Conservation (phyloP, 2,113 vertebrate genomes). For the Grantiella picta region DNA sequence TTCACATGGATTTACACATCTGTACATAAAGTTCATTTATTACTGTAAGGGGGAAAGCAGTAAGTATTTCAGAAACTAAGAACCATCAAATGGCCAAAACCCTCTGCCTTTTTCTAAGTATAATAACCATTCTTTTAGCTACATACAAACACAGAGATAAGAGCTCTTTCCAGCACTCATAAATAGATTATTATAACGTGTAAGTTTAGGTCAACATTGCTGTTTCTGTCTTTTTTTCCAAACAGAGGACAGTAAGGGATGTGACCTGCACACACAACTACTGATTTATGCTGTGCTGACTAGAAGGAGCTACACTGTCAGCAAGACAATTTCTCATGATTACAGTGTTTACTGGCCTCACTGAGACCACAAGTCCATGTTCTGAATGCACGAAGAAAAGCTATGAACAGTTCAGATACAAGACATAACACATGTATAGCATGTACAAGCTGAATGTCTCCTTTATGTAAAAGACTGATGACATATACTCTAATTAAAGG, state of each 20-base stretch:
- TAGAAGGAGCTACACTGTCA: not conserved
- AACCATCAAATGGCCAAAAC: not conserved
- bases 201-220: not conserved
- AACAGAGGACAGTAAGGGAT: not conserved
- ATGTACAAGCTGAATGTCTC: not conserved
- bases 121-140: not conserved
- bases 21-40: not conserved
- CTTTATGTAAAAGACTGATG: not conserved
- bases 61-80: not conserved
- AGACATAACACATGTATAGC: not conserved
- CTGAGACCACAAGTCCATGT: not conserved
- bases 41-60: not conserved
- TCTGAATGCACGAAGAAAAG: not conserved
- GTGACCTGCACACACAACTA: not conserved
- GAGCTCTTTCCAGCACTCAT: not conserved
- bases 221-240: not conserved
- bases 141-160: not conserved
- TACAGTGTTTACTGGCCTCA: not conserved
- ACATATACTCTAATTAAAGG: conserved; percentile 22
- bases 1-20: not conserved
- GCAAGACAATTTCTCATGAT: conserved; percentile 12
- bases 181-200: not conserved
- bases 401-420: not conserved
- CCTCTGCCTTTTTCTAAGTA: not conserved
- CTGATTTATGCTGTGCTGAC: conserved; percentile 2